These are phyloP conservation scores for Dorcus hopei DNA, from an alignment of 2,888 invertebrate species.

Conservation along the genomic window DNA sequence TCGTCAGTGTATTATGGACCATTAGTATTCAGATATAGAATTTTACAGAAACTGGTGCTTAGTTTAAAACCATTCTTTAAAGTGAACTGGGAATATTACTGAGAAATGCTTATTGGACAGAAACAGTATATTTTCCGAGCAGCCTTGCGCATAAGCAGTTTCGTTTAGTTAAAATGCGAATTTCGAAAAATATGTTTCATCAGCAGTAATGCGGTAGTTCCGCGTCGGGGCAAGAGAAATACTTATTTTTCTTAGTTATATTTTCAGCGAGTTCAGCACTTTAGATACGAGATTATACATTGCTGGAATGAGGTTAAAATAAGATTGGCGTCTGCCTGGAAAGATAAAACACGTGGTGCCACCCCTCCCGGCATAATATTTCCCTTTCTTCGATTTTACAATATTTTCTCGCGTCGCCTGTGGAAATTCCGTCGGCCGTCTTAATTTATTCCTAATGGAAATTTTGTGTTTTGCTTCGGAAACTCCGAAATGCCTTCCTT, in stretches of 20 bases:
- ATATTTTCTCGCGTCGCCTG: neutral
- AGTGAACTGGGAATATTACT: no score
- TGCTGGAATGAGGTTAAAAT: slow-evolving; percentile 15
- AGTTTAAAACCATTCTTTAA: no score
- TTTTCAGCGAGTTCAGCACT: slow-evolving; percentile 13
- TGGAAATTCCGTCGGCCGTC: neutral
- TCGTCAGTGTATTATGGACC: no score
- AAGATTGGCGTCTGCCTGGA: slow-evolving; percentile 12
- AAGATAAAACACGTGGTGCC: slow-evolving; percentile 13
- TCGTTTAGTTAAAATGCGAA: no score
- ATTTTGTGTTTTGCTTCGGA: neutral
- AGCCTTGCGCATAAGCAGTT: no score
- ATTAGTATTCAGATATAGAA: no score
- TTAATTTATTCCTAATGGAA: slow-evolving; percentile 1
- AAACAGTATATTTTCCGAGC: no score
- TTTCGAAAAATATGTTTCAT: no score
- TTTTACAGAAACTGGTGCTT: no score
- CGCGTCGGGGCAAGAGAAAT: slow-evolving; percentile 2
- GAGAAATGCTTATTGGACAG: no score
- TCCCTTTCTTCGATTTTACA: slow-evolving; percentile 1
- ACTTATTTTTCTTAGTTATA: slow-evolving; percentile 11
- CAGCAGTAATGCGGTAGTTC: neutral
- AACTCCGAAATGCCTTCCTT: neutral
- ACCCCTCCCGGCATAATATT: neutral
- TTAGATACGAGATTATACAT: slow-evolving; percentile 14